These are phyloP conservation scores for Crepidodera aurea DNA, from an alignment of 2,888 invertebrate genomes.

Conservation along the genomic window DNA sequence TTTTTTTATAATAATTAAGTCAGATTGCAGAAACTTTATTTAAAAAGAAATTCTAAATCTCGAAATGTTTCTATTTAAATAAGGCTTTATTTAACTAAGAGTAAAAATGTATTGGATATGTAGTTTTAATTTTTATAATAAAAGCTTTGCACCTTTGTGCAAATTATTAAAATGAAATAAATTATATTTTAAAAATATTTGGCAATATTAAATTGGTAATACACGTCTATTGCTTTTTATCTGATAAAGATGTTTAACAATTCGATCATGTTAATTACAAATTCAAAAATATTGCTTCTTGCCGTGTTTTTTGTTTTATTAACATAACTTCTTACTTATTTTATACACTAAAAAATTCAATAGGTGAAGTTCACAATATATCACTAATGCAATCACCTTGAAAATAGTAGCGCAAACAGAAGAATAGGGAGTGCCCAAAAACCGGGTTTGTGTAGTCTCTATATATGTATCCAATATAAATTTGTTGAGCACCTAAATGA, in stretches of 20 bases:
- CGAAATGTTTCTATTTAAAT: background rate
- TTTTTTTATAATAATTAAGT: too few species aligned
- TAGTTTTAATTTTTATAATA: too few species aligned
- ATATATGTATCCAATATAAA: constrained; percentile 44
- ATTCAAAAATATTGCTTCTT: constrained; percentile 1
- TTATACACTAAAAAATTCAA: background rate
- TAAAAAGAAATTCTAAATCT: background rate
- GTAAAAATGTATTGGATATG: constrained; percentile 1
- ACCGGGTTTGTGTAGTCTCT: constrained; percentile 48
- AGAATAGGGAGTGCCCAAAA: constrained; percentile 46
- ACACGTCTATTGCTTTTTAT: background rate
- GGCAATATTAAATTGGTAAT: too few species aligned
- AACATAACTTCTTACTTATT: background rate
- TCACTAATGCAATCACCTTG: constrained; percentile 6
- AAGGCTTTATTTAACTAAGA: background rate
- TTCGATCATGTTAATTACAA: background rate
- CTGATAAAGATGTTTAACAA: too few species aligned
- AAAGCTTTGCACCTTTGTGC: too few species aligned
- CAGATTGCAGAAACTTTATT: too few species aligned
- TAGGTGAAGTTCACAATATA: constrained; percentile 5
- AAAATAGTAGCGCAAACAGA: constrained; percentile 26
- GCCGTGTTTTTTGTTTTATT: background rate
- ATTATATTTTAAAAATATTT: too few species aligned
- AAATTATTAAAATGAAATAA: too few species aligned
- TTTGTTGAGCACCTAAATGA: constrained; percentile 63